Evolutionary conservation across 2,797 vertebrate species (phyloP), one percentile per base, ranked within the genome.

Genomic region (Melanotaenia maccullochi): DNA sequence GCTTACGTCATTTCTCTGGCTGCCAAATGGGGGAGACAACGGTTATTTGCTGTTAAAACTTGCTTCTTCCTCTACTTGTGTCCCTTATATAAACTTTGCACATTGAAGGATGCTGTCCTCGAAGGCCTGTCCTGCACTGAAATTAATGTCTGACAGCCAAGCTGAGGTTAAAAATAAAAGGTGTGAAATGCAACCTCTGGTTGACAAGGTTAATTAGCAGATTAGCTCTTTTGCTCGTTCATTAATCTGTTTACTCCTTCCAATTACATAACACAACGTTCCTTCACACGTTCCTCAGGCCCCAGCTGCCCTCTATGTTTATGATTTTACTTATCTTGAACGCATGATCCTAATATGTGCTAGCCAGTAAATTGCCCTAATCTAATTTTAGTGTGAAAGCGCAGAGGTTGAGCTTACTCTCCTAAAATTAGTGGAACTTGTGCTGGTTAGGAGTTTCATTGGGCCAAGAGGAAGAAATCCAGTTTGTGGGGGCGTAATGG

Each of bases 401-500:
- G 47, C 5, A 16, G 24, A 57, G 74, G 33, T 18, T n/a, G 24
- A 36, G 62, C 20, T 11, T 49, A 47, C 47, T 71, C 62, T 49
- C 40, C 60, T 63, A 44, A 62, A 51, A 66, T 66, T 60, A 51
- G 52, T 20, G 49, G 58, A 70, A 67, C 62, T 61, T 40, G 3
- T 58, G 66, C 30, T 35, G 55, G 58, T 54, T 89, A 75, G 79
- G 81, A 85, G 81, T 86, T 85, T 74, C 83, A 83, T 42, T 33
- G 74, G 76, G 40, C 61, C 61, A 22, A 52, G 35, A 36, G n/a
- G 30, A 35, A 20, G 28, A 54, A 47, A 76, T 13, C 8, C 8
- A 3, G 56, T 42, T 65, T 73, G 47, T 62, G 11, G 24, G 60
- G 77, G 30, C 66, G 69, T 67, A 68, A 51, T 42, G 22, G 67